These are phyloP conservation scores for Kryptopterus vitreolus DNA, from an alignment of 2,797 vertebrate species.

Conservation along the genomic window DNA sequence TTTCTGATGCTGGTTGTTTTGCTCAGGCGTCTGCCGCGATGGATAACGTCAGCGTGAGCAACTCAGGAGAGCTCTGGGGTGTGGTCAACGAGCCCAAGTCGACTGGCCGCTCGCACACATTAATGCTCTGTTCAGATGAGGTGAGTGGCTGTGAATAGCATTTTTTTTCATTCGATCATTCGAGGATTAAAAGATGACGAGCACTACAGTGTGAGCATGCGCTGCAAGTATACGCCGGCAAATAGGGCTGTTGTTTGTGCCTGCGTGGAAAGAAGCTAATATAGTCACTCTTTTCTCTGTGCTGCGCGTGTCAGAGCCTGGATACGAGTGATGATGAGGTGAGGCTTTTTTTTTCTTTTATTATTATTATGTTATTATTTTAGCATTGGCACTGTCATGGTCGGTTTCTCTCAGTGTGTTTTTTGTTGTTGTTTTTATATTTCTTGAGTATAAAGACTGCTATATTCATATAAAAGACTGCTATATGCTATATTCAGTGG, in stretches of 20 bases:
- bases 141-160: conserved; percentile 60
- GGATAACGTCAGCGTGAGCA: conserved; percentile 90
- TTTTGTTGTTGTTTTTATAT: not conserved
- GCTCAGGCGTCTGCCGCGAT: conserved; percentile 79
- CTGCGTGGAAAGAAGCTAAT: conserved; percentile 53
- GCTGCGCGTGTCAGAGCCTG: conserved; percentile 85
- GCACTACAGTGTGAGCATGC: not conserved
- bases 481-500: not conserved
- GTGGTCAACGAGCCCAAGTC: conserved; percentile 79
- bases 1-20: conserved; percentile 7
- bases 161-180: not conserved
- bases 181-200: not conserved
- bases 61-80: conserved; percentile 89
- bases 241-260: conserved; percentile 18
- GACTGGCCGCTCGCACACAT: conserved; percentile 77
- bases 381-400: not conserved
- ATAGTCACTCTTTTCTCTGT: conserved; percentile 57
- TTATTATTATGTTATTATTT: too few relatives aligned
- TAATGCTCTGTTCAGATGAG: conserved; percentile 88
- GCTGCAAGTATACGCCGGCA: conserved; percentile 12
- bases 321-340: conserved; percentile 99
- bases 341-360: conserved; percentile 67
- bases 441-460: not conserved
- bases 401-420: not conserved
- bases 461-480: not conserved